Percentiles rank a stretch among this genome's conserved stretches.
These are phyloP conservation scores for Chaetoderma sp. DNA, from an alignment of 2,888 invertebrate species.

Conservation along the genomic window DNA sequence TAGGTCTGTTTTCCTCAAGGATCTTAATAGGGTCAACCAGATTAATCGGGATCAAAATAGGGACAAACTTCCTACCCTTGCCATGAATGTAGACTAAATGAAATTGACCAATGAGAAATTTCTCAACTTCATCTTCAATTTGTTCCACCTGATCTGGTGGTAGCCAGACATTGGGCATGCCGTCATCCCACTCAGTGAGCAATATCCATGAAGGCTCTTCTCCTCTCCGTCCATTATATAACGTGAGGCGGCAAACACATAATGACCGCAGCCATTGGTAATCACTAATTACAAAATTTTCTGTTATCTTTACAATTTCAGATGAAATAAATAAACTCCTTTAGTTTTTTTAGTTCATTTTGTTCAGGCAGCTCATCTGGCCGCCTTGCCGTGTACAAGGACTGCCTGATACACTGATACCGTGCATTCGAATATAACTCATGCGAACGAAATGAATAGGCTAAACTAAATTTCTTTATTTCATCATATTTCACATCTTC, in stretches of 20 bases:
- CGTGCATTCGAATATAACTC: neutral
- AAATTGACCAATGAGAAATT: slow-evolving; percentile 19
- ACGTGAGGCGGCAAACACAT: slow-evolving; percentile 26
- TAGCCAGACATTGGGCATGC: slow-evolving; percentile 18
- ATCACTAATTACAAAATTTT: slow-evolving; percentile 9
- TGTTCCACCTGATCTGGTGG: slow-evolving; percentile 16
- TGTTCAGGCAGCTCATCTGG: neutral
- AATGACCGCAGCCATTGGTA: slow-evolving; percentile 27
- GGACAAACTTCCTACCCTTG: slow-evolving; percentile 31
- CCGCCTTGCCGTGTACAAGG: neutral
- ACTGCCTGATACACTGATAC: neutral
- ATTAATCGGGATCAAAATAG: slow-evolving; percentile 27
- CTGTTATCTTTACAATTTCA: too few species aligned
- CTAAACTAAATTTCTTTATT: neutral
- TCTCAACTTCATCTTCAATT: slow-evolving; percentile 19
- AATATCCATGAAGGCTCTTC: slow-evolving; percentile 26
- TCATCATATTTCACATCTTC: neutral
- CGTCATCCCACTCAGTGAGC: slow-evolving; percentile 31
- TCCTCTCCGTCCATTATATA: slow-evolving; percentile 31
- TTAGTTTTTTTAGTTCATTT: neutral
- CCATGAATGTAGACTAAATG: slow-evolving; percentile 28
- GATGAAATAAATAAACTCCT: neutral
- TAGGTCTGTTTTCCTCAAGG: slow-evolving; percentile 1
- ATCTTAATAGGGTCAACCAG: slow-evolving; percentile 17
- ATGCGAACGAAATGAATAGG: neutral